A percentile compares a stretch with the other conserved stretches of the same genome.
Conservation (phyloP, 2,888 invertebrate species). For the Orthosia incerta region DNA sequence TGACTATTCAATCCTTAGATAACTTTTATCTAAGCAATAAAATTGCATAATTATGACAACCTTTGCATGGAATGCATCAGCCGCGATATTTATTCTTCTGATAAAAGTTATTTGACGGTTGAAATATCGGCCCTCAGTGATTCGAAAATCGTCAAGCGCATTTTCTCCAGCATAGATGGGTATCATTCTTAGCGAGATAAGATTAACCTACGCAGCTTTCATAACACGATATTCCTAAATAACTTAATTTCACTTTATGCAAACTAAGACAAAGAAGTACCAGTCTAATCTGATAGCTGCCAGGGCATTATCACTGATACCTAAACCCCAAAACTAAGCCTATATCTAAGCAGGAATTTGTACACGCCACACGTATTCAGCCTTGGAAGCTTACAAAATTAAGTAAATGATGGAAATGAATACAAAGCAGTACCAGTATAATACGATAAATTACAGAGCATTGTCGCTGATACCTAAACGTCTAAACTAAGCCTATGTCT, state of each 20-base stretch:
- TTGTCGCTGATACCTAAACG: slow-evolving; percentile 3
- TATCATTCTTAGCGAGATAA: slow-evolving; percentile 3
- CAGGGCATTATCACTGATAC: slow-evolving; percentile 5
- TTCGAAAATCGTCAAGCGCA: background rate
- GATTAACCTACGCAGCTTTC: background rate
- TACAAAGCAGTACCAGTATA: slow-evolving; percentile 22
- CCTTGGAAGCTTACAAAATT: slow-evolving; percentile 43
- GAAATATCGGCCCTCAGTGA: background rate
- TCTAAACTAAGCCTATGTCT: slow-evolving; percentile 8
- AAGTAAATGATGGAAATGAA: slow-evolving; percentile 33
- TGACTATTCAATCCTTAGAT: background rate
- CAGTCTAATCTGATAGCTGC: slow-evolving; percentile 28
- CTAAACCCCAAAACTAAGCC: slow-evolving; percentile 18
- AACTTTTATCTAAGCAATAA: background rate
- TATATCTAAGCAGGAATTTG: slow-evolving; percentile 24
- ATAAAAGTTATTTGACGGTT: background rate
- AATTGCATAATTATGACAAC: background rate
- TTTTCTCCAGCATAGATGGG: background rate
- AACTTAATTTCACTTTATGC: slow-evolving; percentile 24
- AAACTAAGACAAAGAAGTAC: slow-evolving; percentile 24
- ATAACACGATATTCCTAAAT: slow-evolving; percentile 5
- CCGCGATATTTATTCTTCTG: background rate
- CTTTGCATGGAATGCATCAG: background rate
- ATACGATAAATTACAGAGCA: slow-evolving; percentile 14
- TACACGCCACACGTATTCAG: slow-evolving; percentile 36